Percentiles rank a stretch among this genome's conserved stretches.
These are phyloP conservation scores for Rhinogobio ventralis DNA, from an alignment of 2,797 vertebrate genomes.

Conservation along the genomic window DNA sequence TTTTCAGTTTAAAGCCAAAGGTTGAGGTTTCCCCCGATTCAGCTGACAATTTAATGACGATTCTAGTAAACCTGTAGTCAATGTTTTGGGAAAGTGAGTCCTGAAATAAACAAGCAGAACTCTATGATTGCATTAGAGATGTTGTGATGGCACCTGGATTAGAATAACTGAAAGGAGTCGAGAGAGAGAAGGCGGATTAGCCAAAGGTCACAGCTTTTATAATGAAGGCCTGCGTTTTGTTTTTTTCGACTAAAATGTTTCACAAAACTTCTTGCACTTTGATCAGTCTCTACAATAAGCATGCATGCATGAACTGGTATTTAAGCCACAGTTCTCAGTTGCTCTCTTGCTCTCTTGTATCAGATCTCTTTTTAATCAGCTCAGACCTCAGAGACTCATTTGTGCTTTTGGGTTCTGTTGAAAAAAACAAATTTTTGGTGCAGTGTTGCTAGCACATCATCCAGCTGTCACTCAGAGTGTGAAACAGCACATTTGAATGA, in stretches of 20 bases:
- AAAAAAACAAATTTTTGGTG: not conserved
- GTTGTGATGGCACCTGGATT: constrained; percentile 38
- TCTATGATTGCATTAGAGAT: not conserved
- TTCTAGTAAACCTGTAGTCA: too few relatives aligned
- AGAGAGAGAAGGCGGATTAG: constrained; percentile 73
- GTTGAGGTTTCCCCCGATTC: too few relatives aligned
- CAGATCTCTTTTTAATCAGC: not conserved
- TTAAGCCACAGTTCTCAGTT: not conserved
- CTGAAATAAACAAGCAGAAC: not conserved
- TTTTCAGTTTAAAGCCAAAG: not conserved
- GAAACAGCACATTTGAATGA: constrained; percentile 60
- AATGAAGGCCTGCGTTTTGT: constrained; percentile 20
- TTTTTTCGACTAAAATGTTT: not conserved
- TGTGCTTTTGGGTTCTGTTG: constrained; percentile 4
- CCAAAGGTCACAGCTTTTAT: constrained; percentile 65
- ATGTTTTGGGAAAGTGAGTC: too few relatives aligned
- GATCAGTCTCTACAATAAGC: not conserved
- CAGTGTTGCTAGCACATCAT: constrained; percentile 45
- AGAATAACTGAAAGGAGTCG: constrained; percentile 69
- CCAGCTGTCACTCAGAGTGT: constrained; percentile 52
- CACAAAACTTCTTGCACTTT: not conserved
- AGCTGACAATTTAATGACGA: too few relatives aligned
- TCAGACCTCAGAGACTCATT: constrained; percentile 17
- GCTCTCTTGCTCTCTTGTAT: not conserved
- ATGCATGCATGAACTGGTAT: not conserved